A percentile compares a stretch with the other conserved stretches of the same genome.
phyloP scores from a whole-genome alignment of 1,140 invertebrate genomes.

The Drosophila nannoptera region DNA sequence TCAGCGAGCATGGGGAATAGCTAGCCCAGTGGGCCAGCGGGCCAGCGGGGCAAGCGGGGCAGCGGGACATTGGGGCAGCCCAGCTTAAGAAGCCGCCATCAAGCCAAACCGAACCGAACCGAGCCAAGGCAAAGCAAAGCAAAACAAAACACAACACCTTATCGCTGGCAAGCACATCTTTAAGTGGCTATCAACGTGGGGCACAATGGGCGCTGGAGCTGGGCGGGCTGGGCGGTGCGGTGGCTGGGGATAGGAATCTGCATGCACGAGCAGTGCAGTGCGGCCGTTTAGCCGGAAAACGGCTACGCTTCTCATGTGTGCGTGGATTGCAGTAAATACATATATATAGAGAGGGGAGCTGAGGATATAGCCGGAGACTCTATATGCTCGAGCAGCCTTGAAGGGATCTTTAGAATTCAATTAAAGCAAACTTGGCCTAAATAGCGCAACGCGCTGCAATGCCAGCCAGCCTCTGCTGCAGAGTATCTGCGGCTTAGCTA shows the following conservation, averaged over 20 bases:
- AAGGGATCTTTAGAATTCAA: too few relatives aligned
- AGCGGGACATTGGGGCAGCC: background rate
- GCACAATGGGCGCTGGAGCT: background rate
- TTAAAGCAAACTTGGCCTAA: background rate
- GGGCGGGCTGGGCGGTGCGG: background rate
- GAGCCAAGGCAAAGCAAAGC: conserved; percentile 26
- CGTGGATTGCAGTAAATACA: background rate
- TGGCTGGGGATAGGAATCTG: conserved; percentile 30
- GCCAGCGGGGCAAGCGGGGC: conserved; percentile 2
- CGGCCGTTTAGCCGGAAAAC: background rate
- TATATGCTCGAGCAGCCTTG: too few relatives aligned
- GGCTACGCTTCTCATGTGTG: background rate
- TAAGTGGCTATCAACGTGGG: conserved; percentile 74
- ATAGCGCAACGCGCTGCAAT: background rate
- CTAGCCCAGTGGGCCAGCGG: background rate
- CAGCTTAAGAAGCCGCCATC: conserved; percentile 27
- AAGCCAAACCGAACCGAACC: background rate
- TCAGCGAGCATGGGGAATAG: conserved; percentile 40
- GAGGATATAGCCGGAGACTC: too few relatives aligned
- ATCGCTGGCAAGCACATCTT: conserved; percentile 71
- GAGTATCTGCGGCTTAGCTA: background rate
- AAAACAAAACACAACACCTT: conserved; percentile 73
- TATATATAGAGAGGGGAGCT: background rate
- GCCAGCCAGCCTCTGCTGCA: background rate
- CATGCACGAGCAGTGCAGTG: conserved; percentile 29